phyloP scores from a whole-genome alignment of 1,140 invertebrate species.

The Lepidotrigona ventralis region DNA sequence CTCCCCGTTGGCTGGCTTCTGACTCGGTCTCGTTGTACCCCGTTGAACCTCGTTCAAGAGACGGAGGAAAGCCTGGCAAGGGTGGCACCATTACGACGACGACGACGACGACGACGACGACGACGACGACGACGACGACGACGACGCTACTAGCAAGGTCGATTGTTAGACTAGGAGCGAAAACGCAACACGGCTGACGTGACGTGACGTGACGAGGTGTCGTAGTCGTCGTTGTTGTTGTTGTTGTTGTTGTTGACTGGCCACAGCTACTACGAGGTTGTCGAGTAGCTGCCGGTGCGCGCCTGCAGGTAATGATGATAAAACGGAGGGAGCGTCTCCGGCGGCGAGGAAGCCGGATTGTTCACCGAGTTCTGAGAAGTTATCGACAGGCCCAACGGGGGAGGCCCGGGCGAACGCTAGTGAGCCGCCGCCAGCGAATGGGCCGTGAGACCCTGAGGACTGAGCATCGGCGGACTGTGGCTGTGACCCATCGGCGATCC shows the following conservation, averaged over 20 bases:
- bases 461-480: conserved; percentile 90
- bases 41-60: conserved; percentile 54
- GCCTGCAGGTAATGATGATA: conserved; percentile 79
- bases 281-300: conserved; percentile 73
- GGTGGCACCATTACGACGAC: not conserved
- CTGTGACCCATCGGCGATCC: conserved; percentile 91
- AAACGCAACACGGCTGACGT: conserved; percentile 23
- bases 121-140: no score
- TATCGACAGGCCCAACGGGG: conserved; percentile 82
- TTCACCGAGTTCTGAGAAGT: conserved; percentile 74
- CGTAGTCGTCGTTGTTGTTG: no score
- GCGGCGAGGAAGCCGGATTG: conserved; percentile 61
- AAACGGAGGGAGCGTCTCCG: conserved; percentile 75
- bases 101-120: not conserved
- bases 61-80: conserved; percentile 8
- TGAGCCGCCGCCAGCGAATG: conserved; percentile 93
- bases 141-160: not conserved
- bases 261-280: conserved; percentile 73
- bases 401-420: conserved; percentile 88
- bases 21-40: conserved; percentile 65
- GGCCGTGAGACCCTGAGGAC: conserved; percentile 88
- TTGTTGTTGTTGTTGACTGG: conserved; percentile 3
- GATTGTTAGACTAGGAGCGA: conserved; percentile 6
- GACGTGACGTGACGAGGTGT: not conserved
- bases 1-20: conserved; percentile 70